phyloP scores from a whole-genome alignment of 2,888 invertebrate genomes.

The Drosophila mimetica region DNA sequence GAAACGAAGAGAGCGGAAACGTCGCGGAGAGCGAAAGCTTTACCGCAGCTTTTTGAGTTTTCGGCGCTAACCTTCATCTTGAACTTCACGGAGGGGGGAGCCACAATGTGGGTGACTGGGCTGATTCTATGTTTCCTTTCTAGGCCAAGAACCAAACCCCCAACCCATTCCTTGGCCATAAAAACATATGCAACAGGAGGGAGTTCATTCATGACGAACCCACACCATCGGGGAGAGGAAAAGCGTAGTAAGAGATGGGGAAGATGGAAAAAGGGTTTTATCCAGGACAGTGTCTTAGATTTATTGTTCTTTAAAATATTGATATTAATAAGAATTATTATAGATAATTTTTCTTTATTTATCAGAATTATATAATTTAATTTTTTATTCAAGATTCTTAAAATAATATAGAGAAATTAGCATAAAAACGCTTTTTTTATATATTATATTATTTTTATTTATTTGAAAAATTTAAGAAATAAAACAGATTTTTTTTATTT shows the following conservation, averaged over 20 bases:
- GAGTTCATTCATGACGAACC: constrained; percentile 73
- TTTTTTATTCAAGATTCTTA: too few relatives aligned
- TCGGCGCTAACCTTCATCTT: constrained; percentile 72
- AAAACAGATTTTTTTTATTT: too few relatives aligned
- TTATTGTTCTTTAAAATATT: not conserved
- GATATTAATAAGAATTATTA: too few relatives aligned
- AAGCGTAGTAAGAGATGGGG: not conserved
- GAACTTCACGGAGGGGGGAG: constrained; percentile 65
- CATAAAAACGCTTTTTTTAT: too few relatives aligned
- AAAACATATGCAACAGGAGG: constrained; percentile 81
- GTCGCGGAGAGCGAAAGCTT: constrained; percentile 41
- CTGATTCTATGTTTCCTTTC: constrained; percentile 46
- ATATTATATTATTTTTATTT: too few relatives aligned
- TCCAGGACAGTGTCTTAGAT: not conserved
- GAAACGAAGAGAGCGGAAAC: not conserved
- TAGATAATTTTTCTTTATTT: too few relatives aligned
- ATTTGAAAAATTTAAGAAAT: too few relatives aligned
- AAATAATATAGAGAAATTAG: too few relatives aligned
- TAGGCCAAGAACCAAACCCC: constrained; percentile 38
- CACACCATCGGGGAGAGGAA: constrained; percentile 37
- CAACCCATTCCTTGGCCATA: constrained; percentile 55
- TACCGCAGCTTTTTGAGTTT: constrained; percentile 46
- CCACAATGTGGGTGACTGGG: constrained; percentile 5
- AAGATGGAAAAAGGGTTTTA: not conserved
- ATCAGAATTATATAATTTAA: not conserved